Conservation (phyloP, 1,140 invertebrate species). For the Watersipora subatra region DNA sequence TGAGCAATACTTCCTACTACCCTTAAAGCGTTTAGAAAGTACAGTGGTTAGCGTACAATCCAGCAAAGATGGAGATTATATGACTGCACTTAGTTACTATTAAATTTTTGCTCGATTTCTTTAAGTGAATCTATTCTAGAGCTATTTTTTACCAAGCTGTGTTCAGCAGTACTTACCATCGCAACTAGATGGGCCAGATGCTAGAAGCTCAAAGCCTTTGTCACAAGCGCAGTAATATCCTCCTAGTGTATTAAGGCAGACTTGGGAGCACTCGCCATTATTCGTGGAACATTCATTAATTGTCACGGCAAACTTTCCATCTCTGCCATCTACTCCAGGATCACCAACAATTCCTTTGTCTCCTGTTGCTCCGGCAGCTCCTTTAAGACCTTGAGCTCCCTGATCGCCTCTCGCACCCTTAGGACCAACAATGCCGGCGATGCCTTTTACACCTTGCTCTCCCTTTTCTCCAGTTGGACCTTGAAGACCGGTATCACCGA, state of each 20-base stretch:
- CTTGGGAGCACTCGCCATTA: constrained; percentile 21
- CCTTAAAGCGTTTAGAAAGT: too few species aligned
- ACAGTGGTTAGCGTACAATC: too few species aligned
- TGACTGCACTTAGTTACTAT: too few species aligned
- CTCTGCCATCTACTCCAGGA: not conserved
- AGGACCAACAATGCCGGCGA: not conserved
- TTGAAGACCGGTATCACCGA: not conserved
- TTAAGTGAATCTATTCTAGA: too few species aligned
- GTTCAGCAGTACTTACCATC: too few species aligned
- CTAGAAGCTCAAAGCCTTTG: not conserved
- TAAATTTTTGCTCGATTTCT: too few species aligned
- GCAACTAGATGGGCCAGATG: not conserved
- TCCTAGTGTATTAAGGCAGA: constrained; percentile 21
- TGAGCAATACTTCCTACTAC: too few species aligned
- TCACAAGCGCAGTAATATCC: constrained; percentile 22
- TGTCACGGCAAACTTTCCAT: not conserved
- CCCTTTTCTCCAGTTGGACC: constrained; percentile 1
- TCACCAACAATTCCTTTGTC: not conserved
- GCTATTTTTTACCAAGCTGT: too few species aligned
- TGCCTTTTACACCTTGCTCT: constrained; percentile 1
- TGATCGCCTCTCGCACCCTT: not conserved
- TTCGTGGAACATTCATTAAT: not conserved
- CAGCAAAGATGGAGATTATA: too few species aligned
- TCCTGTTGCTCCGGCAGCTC: constrained; percentile 3
- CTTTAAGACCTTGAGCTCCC: constrained; percentile 5